Conservation (phyloP, 2,888 invertebrate species). For the Mallateleia sp. region DNA sequence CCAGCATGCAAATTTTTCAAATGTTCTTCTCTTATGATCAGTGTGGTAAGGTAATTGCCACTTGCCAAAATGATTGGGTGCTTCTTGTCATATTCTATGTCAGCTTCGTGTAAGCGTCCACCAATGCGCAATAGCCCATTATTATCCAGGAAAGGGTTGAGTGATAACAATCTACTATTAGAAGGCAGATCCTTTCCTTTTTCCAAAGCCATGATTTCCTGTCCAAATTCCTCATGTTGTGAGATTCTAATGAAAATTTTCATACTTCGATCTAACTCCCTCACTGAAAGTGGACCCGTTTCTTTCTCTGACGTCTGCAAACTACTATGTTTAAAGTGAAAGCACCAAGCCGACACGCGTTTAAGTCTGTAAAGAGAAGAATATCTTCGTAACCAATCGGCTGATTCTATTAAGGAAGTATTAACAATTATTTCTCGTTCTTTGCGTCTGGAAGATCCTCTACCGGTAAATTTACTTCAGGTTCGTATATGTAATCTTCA, state of each 20-base stretch:
- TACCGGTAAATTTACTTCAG: too few species aligned
- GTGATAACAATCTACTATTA: background rate
- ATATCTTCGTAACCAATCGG: background rate
- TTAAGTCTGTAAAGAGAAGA: conserved; percentile 5
- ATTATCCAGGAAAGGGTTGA: conserved; percentile 10
- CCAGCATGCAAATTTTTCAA: background rate
- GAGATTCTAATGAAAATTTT: background rate
- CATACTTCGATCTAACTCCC: conserved; percentile 3
- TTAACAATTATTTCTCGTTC: background rate
- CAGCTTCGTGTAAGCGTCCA: background rate
- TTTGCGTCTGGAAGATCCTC: background rate
- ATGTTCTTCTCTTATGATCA: background rate
- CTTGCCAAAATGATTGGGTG: background rate
- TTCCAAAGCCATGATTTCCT: background rate
- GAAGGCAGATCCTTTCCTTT: background rate
- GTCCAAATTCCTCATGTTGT: background rate
- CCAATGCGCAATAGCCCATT: background rate
- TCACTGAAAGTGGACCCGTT: background rate
- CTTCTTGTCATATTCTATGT: background rate
- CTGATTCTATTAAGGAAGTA: background rate
- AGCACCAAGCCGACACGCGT: conserved; percentile 13
- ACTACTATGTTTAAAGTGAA: background rate
- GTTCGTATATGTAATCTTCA: too few species aligned
- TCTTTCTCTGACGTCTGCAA: background rate
- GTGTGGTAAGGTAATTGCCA: background rate